These are phyloP conservation scores for Folsomia manolachei DNA, from an alignment of 2,888 invertebrate species.

Conservation along the genomic window DNA sequence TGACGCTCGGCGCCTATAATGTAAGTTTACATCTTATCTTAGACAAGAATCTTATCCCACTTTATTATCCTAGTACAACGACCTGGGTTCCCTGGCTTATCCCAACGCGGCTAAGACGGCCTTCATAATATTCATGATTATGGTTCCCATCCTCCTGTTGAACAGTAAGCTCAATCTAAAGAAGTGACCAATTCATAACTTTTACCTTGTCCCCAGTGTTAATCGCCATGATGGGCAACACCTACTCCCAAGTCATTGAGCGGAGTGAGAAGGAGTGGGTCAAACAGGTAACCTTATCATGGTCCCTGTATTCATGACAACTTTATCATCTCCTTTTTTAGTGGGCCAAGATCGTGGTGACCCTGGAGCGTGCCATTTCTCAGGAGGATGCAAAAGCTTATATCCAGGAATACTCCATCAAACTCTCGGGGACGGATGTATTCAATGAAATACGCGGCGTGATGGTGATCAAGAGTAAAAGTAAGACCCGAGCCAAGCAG, in stretches of 20 bases:
- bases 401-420: conserved; percentile 92
- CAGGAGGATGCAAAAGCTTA: conserved; percentile 85
- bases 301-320: neutral
- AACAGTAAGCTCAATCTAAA: conserved; percentile 59
- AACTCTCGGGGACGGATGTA: conserved; percentile 74
- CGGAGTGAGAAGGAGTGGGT: conserved; percentile 99
- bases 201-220: conserved; percentile 55
- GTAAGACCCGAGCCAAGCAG: conserved; percentile 92
- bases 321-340: conserved; percentile 54
- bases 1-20: conserved; percentile 95
- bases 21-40: no score
- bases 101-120: conserved; percentile 89
- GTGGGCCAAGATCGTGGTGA: conserved; percentile 99
- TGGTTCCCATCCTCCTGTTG: conserved; percentile 90
- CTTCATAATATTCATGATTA: conserved; percentile 97
- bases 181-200: neutral
- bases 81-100: conserved; percentile 83
- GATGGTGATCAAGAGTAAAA: conserved; percentile 96
- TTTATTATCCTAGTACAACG: conserved; percentile 71
- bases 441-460: conserved; percentile 85
- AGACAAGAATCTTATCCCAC: no score
- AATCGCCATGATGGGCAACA: conserved; percentile 99
- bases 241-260: conserved; percentile 95
- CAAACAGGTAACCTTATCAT: conserved; percentile 67
- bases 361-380: conserved; percentile 88